phyloP scores from a whole-genome alignment of 2,113 vertebrate genomes.

The Puntigrus tetrazona region DNA sequence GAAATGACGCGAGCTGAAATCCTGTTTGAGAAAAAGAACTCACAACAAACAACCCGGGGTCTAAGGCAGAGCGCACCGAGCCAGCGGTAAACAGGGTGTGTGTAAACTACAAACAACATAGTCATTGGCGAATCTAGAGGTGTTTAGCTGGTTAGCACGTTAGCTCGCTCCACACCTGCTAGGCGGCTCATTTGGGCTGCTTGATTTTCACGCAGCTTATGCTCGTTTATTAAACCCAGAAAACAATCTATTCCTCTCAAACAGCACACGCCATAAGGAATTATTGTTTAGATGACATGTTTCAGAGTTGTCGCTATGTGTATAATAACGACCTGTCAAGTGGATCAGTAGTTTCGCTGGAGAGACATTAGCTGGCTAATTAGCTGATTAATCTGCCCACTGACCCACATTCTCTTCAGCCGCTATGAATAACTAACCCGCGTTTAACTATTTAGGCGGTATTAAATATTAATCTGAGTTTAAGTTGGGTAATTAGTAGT shows the following conservation, averaged over 20 bases:
- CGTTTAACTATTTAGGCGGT: not conserved
- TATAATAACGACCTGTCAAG: not conserved
- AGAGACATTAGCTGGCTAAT: slow-evolving; percentile 63
- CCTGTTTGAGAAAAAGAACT: slow-evolving; percentile 63
- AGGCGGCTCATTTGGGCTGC: slow-evolving; percentile 64
- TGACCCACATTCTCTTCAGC: slow-evolving; percentile 9
- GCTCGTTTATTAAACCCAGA: not conserved
- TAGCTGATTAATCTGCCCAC: slow-evolving; percentile 50
- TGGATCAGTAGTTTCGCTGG: not conserved
- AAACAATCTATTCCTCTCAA: not conserved
- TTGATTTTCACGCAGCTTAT: slow-evolving; percentile 38
- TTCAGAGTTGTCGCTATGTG: not conserved
- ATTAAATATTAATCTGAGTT: not conserved
- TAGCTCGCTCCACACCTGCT: slow-evolving; percentile 59
- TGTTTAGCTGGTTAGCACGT: slow-evolving; percentile 46
- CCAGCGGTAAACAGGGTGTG: slow-evolving; percentile 59
- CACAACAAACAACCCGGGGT: slow-evolving; percentile 59
- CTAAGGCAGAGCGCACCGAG: slow-evolving; percentile 61
- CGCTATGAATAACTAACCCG: not conserved
- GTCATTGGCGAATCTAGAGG: not conserved
- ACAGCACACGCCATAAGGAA: not conserved
- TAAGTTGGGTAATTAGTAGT: not conserved
- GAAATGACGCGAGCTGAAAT: slow-evolving; percentile 75
- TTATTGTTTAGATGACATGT: no score
- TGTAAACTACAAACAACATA: slow-evolving; percentile 40